Evolutionary conservation across 2,113 vertebrate species (phyloP).

Genomic region (Barbus barbus): DNA sequence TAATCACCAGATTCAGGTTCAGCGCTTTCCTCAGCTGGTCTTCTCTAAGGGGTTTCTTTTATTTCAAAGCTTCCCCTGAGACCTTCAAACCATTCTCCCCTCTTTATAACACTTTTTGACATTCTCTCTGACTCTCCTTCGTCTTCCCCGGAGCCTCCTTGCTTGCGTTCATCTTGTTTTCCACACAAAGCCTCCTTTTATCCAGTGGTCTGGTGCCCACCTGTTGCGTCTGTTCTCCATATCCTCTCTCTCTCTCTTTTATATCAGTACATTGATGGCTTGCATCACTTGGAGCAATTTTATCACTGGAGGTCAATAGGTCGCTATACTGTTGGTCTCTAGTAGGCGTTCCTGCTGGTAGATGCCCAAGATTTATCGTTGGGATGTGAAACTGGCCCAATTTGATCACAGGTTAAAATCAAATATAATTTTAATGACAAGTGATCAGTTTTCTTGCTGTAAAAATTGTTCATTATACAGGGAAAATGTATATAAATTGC

Average conservation of each 20-base stretch:
- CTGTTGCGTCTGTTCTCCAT: slow-evolving; percentile 71
- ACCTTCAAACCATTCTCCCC: slow-evolving; percentile 34
- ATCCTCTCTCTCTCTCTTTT: slow-evolving; percentile 35
- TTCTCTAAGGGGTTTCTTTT: slow-evolving; percentile 1
- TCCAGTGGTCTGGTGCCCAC: slow-evolving; percentile 68
- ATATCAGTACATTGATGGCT: neutral
- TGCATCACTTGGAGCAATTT: neutral
- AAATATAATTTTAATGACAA: neutral
- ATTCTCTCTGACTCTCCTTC: slow-evolving; percentile 7
- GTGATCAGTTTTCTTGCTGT: neutral
- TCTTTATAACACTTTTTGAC: slow-evolving; percentile 37
- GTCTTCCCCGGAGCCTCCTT: slow-evolving; percentile 41
- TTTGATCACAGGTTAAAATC: neutral
- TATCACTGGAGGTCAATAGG: neutral
- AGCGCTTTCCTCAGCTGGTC: slow-evolving; percentile 23
- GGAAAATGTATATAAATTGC: neutral
- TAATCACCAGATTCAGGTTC: neutral
- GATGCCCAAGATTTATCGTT: neutral
- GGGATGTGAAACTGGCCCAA: neutral
- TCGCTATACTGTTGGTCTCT: neutral
- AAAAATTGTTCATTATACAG: neutral
- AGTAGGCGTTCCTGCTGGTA: neutral
- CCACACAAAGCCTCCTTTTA: slow-evolving; percentile 67
- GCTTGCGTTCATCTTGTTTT: slow-evolving; percentile 62
- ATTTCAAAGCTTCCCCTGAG: neutral